Percentiles rank a stretch among this genome's conserved stretches.
Evolutionary conservation across 2,888 invertebrate species (phyloP).

Genomic region (Tipula unca): DNA sequence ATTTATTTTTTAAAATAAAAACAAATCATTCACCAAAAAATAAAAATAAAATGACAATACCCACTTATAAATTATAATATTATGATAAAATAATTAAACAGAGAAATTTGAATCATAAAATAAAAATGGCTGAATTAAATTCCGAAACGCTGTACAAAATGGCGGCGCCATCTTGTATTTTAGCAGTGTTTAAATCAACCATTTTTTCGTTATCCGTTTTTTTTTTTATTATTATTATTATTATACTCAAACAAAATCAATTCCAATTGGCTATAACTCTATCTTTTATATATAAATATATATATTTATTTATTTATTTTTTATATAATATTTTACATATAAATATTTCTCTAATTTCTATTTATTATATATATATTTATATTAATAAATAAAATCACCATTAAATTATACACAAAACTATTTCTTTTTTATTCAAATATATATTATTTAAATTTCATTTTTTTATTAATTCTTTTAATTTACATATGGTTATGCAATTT

Average conservation of each 20-base stretch:
- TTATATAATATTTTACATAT: background rate
- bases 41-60: background rate
- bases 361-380: background rate
- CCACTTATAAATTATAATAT: background rate
- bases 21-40: background rate
- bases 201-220: background rate
- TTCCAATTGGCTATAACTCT: background rate
- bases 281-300: background rate
- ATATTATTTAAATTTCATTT: background rate
- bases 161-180: background rate
- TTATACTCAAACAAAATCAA: constrained; percentile 1
- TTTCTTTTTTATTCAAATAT: background rate
- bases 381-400: background rate
- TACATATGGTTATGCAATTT: background rate
- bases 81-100: background rate
- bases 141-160: background rate
- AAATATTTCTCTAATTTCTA: background rate
- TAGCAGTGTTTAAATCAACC: background rate
- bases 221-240: background rate
- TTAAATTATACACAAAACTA: constrained; percentile 14
- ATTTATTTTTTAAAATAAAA: background rate
- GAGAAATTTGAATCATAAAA: background rate
- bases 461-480: background rate
- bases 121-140: background rate
- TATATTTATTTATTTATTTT: background rate